Evolutionary conservation across 1,140 invertebrate species (phyloP), one percentile per base, ranked within the genome.

Genomic region (Pachypsylla venusta): DNA sequence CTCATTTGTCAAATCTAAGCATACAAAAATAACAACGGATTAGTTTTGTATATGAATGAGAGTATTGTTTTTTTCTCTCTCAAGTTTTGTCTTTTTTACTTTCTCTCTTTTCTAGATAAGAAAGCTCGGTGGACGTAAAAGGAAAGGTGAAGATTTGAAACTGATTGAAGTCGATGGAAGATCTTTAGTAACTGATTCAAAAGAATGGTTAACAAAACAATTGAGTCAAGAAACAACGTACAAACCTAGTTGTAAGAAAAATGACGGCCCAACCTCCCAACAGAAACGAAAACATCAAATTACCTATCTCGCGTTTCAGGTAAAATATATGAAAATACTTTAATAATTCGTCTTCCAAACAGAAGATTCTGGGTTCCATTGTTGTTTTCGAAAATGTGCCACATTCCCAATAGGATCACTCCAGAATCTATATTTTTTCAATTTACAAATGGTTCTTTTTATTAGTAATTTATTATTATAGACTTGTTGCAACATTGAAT

Each of bases 221-320:
- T 67, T 93, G 20, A 85, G 87, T 27, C 85, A 91, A 66, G 83
- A 89, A 60, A 77, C 54, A 72, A 75, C 55, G 73, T 75, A 72
- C 71, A 68, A 56, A 58, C 71, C 74, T 25, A 61, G 76, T 30
- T 72, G 73, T 59, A 76, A 79, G 60, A 76, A 73, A 58, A 77
- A 78, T 28, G 76, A 79, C 64, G 78, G 82, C 63, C 81, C 83
- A 0, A 81, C 82, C 1, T 75, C 75, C 14, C 82, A 84, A 64
- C 84, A 85, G 61, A 81, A 78, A 64, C 75, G 83, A 35, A 96
- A 96, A 73, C 92, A 97, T 77, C 93, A 97, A 75, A 97, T 97
- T 64, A 95, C 91, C 2, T 96, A 96, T 72, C 76, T 96, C 58
- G 92, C 93, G 7, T 87, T 89, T 71, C 64, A 65, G 62, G 65